Evolutionary conservation across 2,888 invertebrate genomes (phyloP).

Genomic region (Mystacides longicornis): DNA sequence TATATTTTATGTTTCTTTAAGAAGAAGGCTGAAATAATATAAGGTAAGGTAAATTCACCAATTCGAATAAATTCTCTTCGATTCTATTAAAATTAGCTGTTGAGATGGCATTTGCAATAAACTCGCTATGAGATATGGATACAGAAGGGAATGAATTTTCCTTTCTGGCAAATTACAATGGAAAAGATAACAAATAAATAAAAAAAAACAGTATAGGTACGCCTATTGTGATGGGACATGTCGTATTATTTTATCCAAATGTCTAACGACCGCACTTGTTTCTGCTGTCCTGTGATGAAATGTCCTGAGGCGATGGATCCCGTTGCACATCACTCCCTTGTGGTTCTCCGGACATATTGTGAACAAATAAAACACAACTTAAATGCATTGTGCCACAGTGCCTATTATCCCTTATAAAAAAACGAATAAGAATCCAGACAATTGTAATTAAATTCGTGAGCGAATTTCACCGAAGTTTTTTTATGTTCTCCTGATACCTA

Average conservation of each 20-base stretch:
- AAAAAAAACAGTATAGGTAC: neutral
- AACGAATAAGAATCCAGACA: neutral
- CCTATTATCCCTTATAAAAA: neutral
- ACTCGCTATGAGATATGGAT: too few species aligned
- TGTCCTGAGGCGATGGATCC: constrained; percentile 1
- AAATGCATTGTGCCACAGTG: neutral
- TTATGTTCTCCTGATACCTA: neutral
- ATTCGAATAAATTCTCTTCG: too few species aligned
- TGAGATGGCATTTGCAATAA: too few species aligned
- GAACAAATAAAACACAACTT: neutral
- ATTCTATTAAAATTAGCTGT: too few species aligned
- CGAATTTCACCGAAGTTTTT: neutral
- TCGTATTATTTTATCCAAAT: neutral
- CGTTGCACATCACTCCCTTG: neutral
- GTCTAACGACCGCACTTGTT: neutral
- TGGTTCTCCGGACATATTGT: too few species aligned
- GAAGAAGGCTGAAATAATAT: too few species aligned
- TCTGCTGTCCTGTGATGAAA: neutral
- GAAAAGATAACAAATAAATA: neutral
- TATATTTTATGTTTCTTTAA: too few species aligned
- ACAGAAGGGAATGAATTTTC: too few species aligned
- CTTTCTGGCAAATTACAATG: too few species aligned
- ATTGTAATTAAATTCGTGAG: neutral
- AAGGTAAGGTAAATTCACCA: too few species aligned
- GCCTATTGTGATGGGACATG: neutral